A percentile compares a stretch with the other conserved stretches of the same genome.
These are phyloP conservation scores for Diadromus collaris DNA, from an alignment of 2,888 invertebrate genomes.

Conservation along the genomic window DNA sequence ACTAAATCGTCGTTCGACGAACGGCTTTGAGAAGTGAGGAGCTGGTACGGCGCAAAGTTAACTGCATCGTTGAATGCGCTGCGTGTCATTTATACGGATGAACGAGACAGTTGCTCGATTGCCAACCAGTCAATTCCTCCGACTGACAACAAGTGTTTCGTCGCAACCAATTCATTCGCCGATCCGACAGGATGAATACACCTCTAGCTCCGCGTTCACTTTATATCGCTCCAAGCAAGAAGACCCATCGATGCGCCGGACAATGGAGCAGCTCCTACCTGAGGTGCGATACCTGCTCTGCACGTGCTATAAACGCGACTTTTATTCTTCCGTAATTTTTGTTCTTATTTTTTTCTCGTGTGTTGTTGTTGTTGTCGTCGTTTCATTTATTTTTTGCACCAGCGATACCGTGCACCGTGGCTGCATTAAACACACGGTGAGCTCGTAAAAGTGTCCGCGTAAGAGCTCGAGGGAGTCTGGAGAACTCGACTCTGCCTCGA, in stretches of 20 bases:
- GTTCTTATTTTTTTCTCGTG: conserved; percentile 1
- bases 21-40: neutral
- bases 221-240: neutral
- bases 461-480: conserved; percentile 59
- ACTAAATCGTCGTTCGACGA: neutral
- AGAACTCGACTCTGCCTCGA: conserved; percentile 38
- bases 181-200: neutral
- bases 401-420: conserved; percentile 18
- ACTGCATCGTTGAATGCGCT: neutral
- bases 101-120: neutral
- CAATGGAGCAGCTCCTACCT: neutral
- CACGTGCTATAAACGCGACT: conserved; percentile 40
- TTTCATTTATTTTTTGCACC: conserved; percentile 23
- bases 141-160: neutral
- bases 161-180: neutral
- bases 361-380: neutral
- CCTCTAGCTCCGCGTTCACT: neutral
- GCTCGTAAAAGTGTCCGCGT: conserved; percentile 61
- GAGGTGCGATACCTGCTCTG: conserved; percentile 20
- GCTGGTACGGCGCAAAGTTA: neutral
- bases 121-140: neutral
- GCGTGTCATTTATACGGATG: neutral
- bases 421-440: conserved; percentile 42
- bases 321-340: conserved; percentile 44
- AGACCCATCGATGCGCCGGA: conserved; percentile 11